A percentile compares a stretch with the other conserved stretches of the same genome.
These are phyloP conservation scores for Pholis gunnellus DNA, from an alignment of 2,113 vertebrate genomes.

Conservation along the genomic window DNA sequence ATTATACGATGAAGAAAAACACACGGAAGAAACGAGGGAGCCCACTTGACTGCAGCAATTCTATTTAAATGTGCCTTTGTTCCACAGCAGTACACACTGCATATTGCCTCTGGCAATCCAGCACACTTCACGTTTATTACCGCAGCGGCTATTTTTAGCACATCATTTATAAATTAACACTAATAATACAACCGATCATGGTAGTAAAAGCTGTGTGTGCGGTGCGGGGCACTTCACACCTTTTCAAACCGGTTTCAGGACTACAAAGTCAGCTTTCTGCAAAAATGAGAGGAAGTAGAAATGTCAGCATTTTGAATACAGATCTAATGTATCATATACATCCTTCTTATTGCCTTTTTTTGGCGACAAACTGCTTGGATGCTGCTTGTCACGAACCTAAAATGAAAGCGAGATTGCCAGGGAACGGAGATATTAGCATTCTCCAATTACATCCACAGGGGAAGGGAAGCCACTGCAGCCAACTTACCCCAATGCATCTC, in stretches of 20 bases:
- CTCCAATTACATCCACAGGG: conserved; percentile 42
- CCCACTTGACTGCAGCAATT: conserved; percentile 46
- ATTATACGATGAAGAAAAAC: conserved; percentile 23
- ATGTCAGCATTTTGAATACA: neutral
- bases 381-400: conserved; percentile 22
- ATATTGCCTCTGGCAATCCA: conserved; percentile 39
- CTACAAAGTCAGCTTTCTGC: neutral
- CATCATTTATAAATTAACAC: conserved; percentile 64
- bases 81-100: conserved; percentile 55
- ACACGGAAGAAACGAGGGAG: conserved; percentile 14
- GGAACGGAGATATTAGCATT: conserved; percentile 39
- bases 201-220: neutral
- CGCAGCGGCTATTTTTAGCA: conserved; percentile 62
- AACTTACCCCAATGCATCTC: conserved; percentile 32
- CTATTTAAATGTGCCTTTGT: conserved; percentile 60
- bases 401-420: conserved; percentile 14
- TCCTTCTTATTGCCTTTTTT: neutral
- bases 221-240: neutral
- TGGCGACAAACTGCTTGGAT: conserved; percentile 6
- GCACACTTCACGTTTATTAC: conserved; percentile 47
- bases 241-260: neutral
- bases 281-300: neutral
- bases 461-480: conserved; percentile 26
- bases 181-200: conserved; percentile 10
- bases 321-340: neutral